Evolutionary conservation across 2,113 vertebrate genomes (phyloP), one percentile per base, ranked within the genome.

Genomic region (Conger conger): DNA sequence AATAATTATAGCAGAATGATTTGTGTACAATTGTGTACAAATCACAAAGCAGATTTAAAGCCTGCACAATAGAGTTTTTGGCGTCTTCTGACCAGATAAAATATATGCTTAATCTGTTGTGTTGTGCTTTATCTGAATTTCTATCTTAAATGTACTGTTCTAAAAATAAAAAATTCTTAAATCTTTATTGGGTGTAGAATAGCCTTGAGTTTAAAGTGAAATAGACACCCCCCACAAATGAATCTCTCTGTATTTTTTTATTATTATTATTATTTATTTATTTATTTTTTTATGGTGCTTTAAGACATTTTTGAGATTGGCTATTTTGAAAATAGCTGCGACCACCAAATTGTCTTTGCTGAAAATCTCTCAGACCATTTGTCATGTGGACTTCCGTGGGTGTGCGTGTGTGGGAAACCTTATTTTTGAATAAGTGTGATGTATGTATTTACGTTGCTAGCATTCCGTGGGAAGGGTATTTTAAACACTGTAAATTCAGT

Each of bases 401-500:
- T 92, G 90, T 93, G 90, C 89, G 89, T 87, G 81, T 40, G 83
- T 30, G 33, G 77, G 76, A 80, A n/a, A 80, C 53, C 9, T 81
- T 76, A 63, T 85, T 30, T 77, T 84, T 45, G 37, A 73, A 57
- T 80, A 80, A 76, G 77, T 87, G 53, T 86, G 76, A 84, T 82
- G 20, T 90, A 91, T 92, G 93, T 91, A 92, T 94, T 93, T 92
- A 89, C 87, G 89, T 87, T 88, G 91, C 91, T 91, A 89, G 88
- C 93, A 94, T 94, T 95, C 93, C 93, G 86, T 85, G 57, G 86
- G 86, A 81, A 87, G 89, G 85, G 89, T 50, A 86, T 87, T 81
- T 88, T 93, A 94, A 94, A 94, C 93, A 94, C 93, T 91, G 89
- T 94, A 92, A 93, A 94, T 93, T 92, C 87, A 89, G 82, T 86